Evolutionary conservation across 2,797 vertebrate species (phyloP), one percentile per base, ranked within the genome.

Genomic region (Florisuga fusca): DNA sequence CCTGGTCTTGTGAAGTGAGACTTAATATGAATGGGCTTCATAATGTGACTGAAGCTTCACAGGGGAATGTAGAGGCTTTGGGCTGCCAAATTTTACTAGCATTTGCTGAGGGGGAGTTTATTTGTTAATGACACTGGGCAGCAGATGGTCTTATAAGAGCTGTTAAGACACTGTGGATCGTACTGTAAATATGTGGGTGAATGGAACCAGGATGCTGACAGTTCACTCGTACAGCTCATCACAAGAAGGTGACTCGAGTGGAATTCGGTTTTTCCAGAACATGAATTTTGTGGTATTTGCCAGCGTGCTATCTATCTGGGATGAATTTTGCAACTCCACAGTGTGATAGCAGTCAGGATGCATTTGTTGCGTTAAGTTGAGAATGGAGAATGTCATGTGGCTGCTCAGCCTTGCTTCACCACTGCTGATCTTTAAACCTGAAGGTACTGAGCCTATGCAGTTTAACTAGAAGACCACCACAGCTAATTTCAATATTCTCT

Each of bases 111-210:
- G 93, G 76, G 96, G 95, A 76, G 95, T 94, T 91, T 69, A 59
- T 72, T 94, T 91, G 88, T 93, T 96, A 96, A 95, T 96, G 93
- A 71, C 96, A 96, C 93, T 96, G 96, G 96, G 95, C 95, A 96
- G 94, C 95, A 96, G 96, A 96, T 96, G 96, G 94, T 94, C 96
- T 76, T 73, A 63, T 59, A 73, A 82, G 93, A 96, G 86, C 82
- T 96, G 94, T 96, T 95, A 96, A 95, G 95, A 96, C 93, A 92
- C 95, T 76, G 92, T 58, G 10, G 95, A 73, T 94, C 1, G 12
- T 95, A 46, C 92, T 95, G 94, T 96, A 96, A 96, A 96, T 84
- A 96, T 31, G 95, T 96, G 96, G 96, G 95, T 93, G 95, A 87
- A 43, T 27, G 71, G 85, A 96, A 87, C 67, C 88, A 82, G 88